Evolutionary conservation across 2,888 invertebrate species (phyloP).

Genomic region (Limnephilus marmoratus): DNA sequence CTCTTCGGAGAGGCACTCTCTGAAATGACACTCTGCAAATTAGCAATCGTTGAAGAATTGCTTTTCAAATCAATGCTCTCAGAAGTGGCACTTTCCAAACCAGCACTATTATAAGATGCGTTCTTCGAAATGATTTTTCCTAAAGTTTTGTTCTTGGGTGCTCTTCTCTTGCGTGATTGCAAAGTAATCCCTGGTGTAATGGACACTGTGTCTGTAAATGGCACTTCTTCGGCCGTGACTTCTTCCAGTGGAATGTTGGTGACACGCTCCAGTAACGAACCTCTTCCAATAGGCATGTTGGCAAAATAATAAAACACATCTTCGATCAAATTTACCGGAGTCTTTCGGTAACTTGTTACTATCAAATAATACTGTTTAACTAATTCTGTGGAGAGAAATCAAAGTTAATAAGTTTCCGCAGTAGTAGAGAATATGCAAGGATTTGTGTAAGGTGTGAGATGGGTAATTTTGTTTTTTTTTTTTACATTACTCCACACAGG

Average conservation of each 20-base stretch:
- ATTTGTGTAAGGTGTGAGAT: no score
- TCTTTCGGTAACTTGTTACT: background rate
- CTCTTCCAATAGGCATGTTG: background rate
- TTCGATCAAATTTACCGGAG: background rate
- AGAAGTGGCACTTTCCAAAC: no score
- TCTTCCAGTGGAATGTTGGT: background rate
- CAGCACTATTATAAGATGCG: no score
- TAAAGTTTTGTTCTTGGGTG: no score
- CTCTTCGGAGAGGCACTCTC: no score
- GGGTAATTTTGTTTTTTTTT: no score
- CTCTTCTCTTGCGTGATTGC: background rate
- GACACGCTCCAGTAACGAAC: background rate
- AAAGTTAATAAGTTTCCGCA: background rate
- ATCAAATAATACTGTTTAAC: background rate
- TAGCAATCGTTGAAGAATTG: no score
- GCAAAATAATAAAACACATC: background rate
- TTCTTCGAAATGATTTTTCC: no score
- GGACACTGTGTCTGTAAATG: background rate
- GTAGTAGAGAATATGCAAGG: no score
- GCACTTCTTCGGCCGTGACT: background rate
- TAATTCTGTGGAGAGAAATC: background rate
- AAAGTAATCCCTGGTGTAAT: background rate
- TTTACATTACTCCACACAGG: no score
- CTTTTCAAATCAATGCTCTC: no score
- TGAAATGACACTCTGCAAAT: no score